Evolutionary conservation across 2,888 invertebrate genomes (phyloP), one percentile per base, ranked within the genome.

Genomic region (Strigamia maritima): DNA sequence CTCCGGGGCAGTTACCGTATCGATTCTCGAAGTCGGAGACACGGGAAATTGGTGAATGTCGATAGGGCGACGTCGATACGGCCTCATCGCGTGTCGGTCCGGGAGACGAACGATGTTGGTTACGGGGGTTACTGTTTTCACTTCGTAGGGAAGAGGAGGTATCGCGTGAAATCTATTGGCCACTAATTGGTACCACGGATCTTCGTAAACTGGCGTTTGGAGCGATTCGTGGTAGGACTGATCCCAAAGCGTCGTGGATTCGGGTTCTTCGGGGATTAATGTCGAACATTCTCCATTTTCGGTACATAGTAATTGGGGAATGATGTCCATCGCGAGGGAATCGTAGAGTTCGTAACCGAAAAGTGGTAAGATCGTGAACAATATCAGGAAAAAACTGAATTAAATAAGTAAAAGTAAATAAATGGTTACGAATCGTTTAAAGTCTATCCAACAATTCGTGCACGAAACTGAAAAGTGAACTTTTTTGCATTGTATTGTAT

Each of bases 51-150:
- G n/a, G 8, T 2, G 49, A 14, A 14, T 2, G 49, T 49, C n/a
- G 8, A n/a, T 49, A 49, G 49, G 49, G 14, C 49, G 49, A 3
- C n/a, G 49, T n/a, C 14, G 16, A n/a, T 49, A 49, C 19, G 70
- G 70, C 22, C 70, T 70, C 2, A 28, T 75, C 38, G 14, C 19
- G 31, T 16, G 76, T 75, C 28, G 24, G 10, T 24, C 19, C 60
- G 78, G 78, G 54, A 78, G 38, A 8, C 65, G 54, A 12, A 78
- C 78, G n/a, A 60, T 19, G 31, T 78, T 78, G n/a, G 26, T 31
- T 12, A 78, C 54, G 1, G 78, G 60, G 8, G 78, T 28, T 4
- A 14, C 31, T 24, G 24, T n/a, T 16, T 54, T 8, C 10, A 16
- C 19, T 19, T 44, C 24, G 77, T 22, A 38, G 14, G 38, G 38